A percentile compares a stretch with the other conserved stretches of the same genome.
Evolutionary conservation across 2,797 vertebrate species (phyloP).

Genomic region (Cetoscarus ocellatus): DNA sequence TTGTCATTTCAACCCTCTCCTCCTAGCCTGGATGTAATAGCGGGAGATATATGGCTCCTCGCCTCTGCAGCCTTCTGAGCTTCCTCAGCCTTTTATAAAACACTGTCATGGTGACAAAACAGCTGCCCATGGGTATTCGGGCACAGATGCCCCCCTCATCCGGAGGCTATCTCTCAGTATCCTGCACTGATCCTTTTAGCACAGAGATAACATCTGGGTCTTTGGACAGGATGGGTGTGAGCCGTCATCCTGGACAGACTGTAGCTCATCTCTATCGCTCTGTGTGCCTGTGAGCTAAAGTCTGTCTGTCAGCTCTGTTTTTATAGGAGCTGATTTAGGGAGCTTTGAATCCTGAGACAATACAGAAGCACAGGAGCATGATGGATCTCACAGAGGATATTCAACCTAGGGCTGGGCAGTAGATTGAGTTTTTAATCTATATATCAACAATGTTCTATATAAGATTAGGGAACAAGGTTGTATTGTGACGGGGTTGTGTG

Average conservation of each 20-base stretch:
- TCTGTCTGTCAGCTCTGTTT: constrained; percentile 73
- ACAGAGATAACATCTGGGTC: constrained; percentile 75
- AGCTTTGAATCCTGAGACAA: constrained; percentile 55
- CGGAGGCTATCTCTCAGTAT: constrained; percentile 76
- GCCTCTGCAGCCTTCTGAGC: constrained; percentile 71
- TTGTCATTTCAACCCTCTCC: constrained; percentile 79
- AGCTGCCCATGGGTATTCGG: constrained; percentile 75
- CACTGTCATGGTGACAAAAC: constrained; percentile 85
- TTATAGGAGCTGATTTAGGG: constrained; percentile 75
- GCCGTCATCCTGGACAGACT: constrained; percentile 61
- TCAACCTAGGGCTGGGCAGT: not conserved
- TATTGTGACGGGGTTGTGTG: too few species aligned
- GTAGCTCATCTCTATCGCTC: constrained; percentile 73
- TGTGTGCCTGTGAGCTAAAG: constrained; percentile 61
- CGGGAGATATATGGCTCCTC: constrained; percentile 76
- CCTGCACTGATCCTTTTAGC: constrained; percentile 76
- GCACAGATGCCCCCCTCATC: constrained; percentile 73
- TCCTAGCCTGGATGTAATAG: constrained; percentile 79
- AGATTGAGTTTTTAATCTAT: too few species aligned
- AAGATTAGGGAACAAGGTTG: too few species aligned
- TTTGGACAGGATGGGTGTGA: constrained; percentile 69
- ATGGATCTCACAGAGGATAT: constrained; percentile 33
- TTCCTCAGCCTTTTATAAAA: constrained; percentile 82
- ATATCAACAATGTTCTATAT: too few species aligned
- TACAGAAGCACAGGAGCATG: constrained; percentile 40